A percentile compares a stretch with the other conserved stretches of the same genome.
phyloP scores from a whole-genome alignment of 2,113 vertebrate species.

The Toxostoma redivivum region DNA sequence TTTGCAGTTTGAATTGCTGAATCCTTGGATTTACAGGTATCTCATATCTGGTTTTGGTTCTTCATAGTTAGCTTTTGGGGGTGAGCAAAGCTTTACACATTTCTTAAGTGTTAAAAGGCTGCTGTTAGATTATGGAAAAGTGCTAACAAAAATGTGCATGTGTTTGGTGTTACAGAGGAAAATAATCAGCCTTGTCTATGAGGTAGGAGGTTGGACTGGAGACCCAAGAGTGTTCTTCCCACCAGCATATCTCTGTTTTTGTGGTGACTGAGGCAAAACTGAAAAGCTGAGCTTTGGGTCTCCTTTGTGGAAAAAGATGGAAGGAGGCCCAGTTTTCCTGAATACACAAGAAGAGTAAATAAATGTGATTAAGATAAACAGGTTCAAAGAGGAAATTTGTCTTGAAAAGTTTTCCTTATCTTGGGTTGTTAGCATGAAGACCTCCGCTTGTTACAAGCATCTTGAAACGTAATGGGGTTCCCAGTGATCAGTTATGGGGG shows the following conservation, averaged over 20 bases:
- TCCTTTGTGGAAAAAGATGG: neutral
- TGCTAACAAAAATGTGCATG: neutral
- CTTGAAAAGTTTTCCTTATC: neutral
- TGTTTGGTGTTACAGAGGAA: neutral
- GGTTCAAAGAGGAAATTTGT: neutral
- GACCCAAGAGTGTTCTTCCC: neutral
- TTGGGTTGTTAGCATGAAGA: neutral
- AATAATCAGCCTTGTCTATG: neutral
- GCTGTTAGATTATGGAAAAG: neutral
- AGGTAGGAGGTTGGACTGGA: neutral
- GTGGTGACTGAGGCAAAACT: neutral
- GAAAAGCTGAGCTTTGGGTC: neutral
- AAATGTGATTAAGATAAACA: neutral
- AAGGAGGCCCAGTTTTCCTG: neutral
- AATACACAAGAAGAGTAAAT: neutral
- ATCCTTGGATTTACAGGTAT: neutral
- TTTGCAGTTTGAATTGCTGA: neutral
- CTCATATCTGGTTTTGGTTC: neutral
- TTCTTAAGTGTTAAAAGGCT: neutral
- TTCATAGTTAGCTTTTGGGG: neutral
- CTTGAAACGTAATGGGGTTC: neutral
- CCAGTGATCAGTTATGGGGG: fast-evolving
- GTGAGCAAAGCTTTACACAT: neutral
- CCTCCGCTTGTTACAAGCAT: neutral
- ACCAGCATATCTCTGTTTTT: neutral